Base-by-base conservation (phyloP, 2,113 vertebrate genomes). In the Colistium nudipinnis region DNA sequence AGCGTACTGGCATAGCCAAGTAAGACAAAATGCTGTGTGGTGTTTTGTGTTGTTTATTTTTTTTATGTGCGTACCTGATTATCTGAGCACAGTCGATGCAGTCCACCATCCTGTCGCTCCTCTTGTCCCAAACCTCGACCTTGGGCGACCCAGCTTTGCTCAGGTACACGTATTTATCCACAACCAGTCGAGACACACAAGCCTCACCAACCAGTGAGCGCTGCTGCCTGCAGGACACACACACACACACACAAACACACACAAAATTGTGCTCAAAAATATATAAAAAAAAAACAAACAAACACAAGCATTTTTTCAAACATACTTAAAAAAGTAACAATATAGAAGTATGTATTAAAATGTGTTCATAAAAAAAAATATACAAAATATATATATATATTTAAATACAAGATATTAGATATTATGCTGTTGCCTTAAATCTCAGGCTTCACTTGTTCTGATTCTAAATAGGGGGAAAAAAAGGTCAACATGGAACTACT, bases 71-170 rank as follows among this genome's bases (percentile, higher is more conserved):
- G 90, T 89, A 98, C 97, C 93, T 94, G 36, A 99, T 90, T 70
- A 96, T 91, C 74, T 93, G 93, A 7, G 93, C 89, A 56, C 96
- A 98, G 85, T 98, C 93, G 62, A 98, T 95, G 31, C 93, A 84
- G 85, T 95, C 93, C 68, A 92, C 91, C 89, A 96, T 93, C 73
- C 93, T 95, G 83, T 95, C 95, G 0, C 91, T 94, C 76, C 94
- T 96, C 90, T 95, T 96, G 77, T 99, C 96, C 97, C 97, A 96
- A 41, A 99, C 93, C 89, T 98, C 96, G 1, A 99, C 94, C 17
- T 92, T 85, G 2, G 95, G 87, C 16, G 94, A 93, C n/a, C 94
- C 93, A 20, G 93, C 93, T 92, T 96, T 98, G 80, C 94, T 96
- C 68, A 98, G 69, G 82, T 96, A 99, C 49, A 97, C 90, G 27